These are phyloP conservation scores for Silvanus unidentatus DNA, from an alignment of 2,888 invertebrate genomes.

Conservation along the genomic window DNA sequence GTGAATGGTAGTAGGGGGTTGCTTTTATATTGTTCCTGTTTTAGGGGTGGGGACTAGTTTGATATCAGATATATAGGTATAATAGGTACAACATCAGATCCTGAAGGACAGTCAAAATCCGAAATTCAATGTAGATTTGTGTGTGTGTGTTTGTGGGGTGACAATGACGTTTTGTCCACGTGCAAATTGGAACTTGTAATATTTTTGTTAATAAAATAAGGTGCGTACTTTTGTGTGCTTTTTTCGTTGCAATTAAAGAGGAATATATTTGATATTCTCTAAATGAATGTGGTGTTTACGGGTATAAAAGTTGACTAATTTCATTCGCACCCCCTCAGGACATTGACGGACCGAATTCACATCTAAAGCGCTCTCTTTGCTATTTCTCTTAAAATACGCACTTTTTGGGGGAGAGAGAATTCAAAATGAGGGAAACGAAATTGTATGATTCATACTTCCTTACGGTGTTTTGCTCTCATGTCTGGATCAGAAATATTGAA, in stretches of 20 bases:
- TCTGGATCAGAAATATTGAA: constrained; percentile 35
- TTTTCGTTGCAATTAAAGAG: too few species aligned
- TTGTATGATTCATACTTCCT: constrained; percentile 43
- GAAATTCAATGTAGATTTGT: constrained; percentile 14
- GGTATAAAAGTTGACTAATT: constrained; percentile 35
- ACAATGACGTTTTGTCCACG: too few species aligned
- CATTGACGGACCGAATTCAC: constrained; percentile 16
- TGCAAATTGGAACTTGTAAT: too few species aligned
- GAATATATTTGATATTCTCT: too few species aligned
- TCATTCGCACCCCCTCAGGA: constrained; percentile 23
- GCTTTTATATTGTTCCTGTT: constrained; percentile 4
- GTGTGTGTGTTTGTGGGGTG: background rate
- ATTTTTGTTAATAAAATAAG: too few species aligned
- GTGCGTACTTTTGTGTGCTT: too few species aligned
- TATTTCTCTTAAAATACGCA: constrained; percentile 38
- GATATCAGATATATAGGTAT: constrained; percentile 8
- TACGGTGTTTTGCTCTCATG: constrained; percentile 27
- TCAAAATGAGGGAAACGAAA: constrained; percentile 39
- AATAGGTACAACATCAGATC: too few species aligned
- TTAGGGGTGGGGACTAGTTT: constrained; percentile 18
- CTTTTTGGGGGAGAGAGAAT: constrained; percentile 32
- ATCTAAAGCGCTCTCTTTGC: constrained; percentile 27
- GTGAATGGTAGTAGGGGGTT: constrained; percentile 10
- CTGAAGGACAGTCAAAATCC: constrained; percentile 16
- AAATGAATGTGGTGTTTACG: too few species aligned